A percentile compares a stretch with the other conserved stretches of the same genome.
Conservation (phyloP, 2,113 vertebrate genomes). For the Myodes glareolus region DNA sequence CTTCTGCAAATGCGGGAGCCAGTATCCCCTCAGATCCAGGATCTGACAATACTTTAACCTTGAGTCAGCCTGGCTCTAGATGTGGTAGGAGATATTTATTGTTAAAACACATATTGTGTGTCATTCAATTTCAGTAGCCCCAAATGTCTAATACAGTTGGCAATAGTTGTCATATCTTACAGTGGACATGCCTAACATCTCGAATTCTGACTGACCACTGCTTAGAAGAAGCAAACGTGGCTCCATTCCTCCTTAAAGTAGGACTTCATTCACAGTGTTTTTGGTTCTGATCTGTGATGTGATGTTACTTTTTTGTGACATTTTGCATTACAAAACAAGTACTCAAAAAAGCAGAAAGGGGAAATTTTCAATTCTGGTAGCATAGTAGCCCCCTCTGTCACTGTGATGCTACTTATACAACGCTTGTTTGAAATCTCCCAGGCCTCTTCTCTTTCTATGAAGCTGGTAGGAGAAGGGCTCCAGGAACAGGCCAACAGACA, state of each 20-base stretch:
- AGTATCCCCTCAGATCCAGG: neutral
- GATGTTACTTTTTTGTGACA: neutral
- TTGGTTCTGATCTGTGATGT: neutral
- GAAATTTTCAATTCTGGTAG: neutral
- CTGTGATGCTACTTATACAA: constrained; percentile 28
- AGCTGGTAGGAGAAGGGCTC: constrained; percentile 43
- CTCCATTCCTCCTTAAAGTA: neutral
- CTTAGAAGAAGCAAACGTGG: neutral
- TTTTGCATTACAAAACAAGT: constrained; percentile 33
- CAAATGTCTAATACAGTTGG: neutral
- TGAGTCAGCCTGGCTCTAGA: neutral
- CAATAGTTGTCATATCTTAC: no score
- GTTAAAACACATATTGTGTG: neutral
- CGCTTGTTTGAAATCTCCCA: neutral
- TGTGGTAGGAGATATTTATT: neutral
- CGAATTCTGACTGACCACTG: neutral
- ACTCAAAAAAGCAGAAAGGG: neutral
- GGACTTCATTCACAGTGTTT: neutral
- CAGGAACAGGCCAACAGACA: neutral
- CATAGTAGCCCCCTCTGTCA: neutral
- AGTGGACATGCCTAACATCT: neutral
- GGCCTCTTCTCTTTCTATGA: neutral
- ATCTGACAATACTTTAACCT: neutral
- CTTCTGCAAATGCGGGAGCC: neutral
- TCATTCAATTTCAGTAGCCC: neutral